phyloP scores from a whole-genome alignment of 1,140 invertebrate species.

The Asobara japonica region DNA sequence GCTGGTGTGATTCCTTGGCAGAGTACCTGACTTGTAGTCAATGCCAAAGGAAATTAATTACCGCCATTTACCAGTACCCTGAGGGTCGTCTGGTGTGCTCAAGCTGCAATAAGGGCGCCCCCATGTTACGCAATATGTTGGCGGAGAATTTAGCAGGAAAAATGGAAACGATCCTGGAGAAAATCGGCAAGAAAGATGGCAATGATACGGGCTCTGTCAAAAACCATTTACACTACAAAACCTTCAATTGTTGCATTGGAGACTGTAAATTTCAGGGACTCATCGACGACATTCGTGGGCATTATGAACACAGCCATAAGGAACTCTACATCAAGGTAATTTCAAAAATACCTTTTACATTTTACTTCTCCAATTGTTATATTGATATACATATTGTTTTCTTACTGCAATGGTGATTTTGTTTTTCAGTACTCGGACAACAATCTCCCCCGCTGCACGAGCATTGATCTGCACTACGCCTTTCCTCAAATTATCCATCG shows the following conservation, averaged over 20 bases:
- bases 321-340: neutral
- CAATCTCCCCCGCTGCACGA: neutral
- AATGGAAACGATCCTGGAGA: neutral
- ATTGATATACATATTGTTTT: neutral
- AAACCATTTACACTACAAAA: neutral
- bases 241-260: neutral
- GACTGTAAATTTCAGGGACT: neutral
- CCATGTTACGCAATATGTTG: neutral
- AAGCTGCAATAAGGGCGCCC: neutral
- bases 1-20: neutral
- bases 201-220: neutral
- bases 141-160: neutral
- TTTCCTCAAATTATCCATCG: neutral
- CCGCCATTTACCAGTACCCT: neutral
- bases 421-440: neutral
- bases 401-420: too few relatives aligned
- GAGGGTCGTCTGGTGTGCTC: neutral
- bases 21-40: neutral
- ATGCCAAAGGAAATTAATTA: neutral
- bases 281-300: neutral
- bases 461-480: neutral
- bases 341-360: neutral
- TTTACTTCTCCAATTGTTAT: neutral
- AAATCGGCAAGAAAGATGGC: neutral
- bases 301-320: neutral